phyloP scores from a whole-genome alignment of 1,140 invertebrate genomes.

The Drosophila lini region DNA sequence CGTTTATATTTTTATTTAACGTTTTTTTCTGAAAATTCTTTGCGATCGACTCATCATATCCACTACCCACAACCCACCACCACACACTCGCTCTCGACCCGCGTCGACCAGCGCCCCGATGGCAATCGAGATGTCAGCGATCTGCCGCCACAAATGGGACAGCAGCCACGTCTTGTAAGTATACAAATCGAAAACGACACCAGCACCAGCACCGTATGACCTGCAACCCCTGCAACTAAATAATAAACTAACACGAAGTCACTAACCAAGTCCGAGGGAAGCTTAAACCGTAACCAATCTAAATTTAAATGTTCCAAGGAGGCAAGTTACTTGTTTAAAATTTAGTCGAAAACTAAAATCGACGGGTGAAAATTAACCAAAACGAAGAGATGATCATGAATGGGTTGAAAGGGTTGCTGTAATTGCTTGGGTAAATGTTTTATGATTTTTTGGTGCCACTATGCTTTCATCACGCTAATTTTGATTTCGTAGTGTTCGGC shows the following conservation, averaged over 20 bases:
- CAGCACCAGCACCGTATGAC: constrained; percentile 70
- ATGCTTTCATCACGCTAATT: constrained; percentile 6
- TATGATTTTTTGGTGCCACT: constrained; percentile 19
- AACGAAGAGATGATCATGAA: constrained; percentile 5
- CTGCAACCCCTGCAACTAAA: constrained; percentile 4
- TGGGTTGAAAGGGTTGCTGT: constrained; percentile 10
- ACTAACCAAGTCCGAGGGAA: constrained; percentile 14
- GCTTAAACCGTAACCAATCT: constrained; percentile 1
- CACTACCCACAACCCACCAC: constrained; percentile 69
- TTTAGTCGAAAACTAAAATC: constrained; percentile 17
- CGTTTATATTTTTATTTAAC: constrained; percentile 69
- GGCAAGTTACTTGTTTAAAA: constrained; percentile 8
- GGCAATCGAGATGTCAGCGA: constrained; percentile 81
- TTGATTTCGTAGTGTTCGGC: constrained; percentile 32
- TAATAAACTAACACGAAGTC: constrained; percentile 26
- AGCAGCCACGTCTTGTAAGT: constrained; percentile 79
- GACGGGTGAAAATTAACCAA: not conserved
- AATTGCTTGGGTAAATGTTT: constrained; percentile 42
- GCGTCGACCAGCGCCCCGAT: constrained; percentile 64
- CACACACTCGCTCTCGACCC: constrained; percentile 46
- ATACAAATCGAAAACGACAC: constrained; percentile 54
- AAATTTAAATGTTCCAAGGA: constrained; percentile 48
- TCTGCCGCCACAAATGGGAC: constrained; percentile 79
- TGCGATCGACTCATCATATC: constrained; percentile 80
- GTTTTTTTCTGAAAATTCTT: constrained; percentile 67